phyloP scores from a whole-genome alignment of 2,797 vertebrate genomes.

The Chromobotia macracanthus region DNA sequence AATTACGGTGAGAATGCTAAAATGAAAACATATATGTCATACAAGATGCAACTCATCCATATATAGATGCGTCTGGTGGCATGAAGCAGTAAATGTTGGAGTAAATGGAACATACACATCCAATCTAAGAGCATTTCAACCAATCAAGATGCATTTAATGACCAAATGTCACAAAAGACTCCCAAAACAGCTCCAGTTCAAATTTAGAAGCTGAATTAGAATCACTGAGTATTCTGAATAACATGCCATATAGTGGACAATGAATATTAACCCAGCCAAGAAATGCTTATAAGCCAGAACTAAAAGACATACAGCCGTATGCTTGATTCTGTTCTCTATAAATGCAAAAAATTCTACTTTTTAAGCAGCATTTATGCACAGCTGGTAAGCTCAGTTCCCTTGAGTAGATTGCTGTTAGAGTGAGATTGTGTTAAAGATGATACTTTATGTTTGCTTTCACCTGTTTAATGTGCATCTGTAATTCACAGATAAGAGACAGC shows the following conservation, averaged over 20 bases:
- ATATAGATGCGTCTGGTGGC: not conserved
- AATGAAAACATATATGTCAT: not conserved
- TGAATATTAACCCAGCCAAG: slow-evolving; percentile 1
- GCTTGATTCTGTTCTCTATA: slow-evolving; percentile 14
- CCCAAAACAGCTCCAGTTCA: not conserved
- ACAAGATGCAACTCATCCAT: not conserved
- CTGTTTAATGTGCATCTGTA: not conserved
- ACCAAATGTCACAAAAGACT: not conserved
- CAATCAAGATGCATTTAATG: not conserved
- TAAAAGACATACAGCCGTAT: slow-evolving; percentile 2
- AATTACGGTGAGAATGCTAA: not conserved
- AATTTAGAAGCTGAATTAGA: not conserved
- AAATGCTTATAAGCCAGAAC: not conserved
- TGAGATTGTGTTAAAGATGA: not conserved
- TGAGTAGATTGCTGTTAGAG: not conserved
- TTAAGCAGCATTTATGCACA: slow-evolving; percentile 3
- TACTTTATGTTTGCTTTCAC: not conserved
- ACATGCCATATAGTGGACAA: not conserved
- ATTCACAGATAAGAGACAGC: slow-evolving; percentile 24
- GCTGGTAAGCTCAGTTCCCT: slow-evolving; percentile 4
- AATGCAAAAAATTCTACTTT: slow-evolving; percentile 14
- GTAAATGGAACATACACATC: too few relatives aligned
- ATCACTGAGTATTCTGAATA: not conserved
- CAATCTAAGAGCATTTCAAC: too few relatives aligned
- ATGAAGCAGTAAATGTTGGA: not conserved